Conservation (phyloP, 2,888 invertebrate genomes). For the Andrena hattorfiana region DNA sequence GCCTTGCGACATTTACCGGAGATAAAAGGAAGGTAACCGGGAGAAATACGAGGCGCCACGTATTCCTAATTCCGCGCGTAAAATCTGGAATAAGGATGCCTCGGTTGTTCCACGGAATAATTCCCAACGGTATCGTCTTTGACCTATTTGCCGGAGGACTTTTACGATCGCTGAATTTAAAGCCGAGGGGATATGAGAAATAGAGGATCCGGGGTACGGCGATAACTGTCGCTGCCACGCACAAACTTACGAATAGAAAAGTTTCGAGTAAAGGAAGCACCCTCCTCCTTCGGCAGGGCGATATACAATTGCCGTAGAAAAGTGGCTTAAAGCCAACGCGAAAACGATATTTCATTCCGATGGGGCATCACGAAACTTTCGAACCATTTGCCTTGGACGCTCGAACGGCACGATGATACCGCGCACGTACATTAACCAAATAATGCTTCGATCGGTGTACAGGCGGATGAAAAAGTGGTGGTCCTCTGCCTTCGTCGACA, state of each 20-base stretch:
- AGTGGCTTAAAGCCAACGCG: constrained; percentile 40
- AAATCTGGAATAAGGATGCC: constrained; percentile 1
- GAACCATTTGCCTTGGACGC: constrained; percentile 22
- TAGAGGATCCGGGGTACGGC: constrained; percentile 8
- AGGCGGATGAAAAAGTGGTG: too few relatives aligned
- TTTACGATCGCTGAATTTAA: constrained; percentile 27
- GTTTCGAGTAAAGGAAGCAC: constrained; percentile 30
- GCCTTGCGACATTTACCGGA: neutral
- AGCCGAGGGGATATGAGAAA: constrained; percentile 36
- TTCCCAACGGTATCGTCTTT: constrained; percentile 19
- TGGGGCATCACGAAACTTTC: constrained; percentile 38
- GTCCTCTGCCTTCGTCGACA: too few relatives aligned
- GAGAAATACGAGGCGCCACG: neutral
- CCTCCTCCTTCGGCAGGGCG: neutral
- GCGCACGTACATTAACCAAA: constrained; percentile 8
- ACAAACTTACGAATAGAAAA: constrained; percentile 40
- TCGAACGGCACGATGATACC: neutral
- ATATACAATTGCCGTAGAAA: constrained; percentile 5
- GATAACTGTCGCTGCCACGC: constrained; percentile 36
- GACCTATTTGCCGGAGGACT: constrained; percentile 30
- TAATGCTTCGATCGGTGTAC: neutral
- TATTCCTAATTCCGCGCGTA: neutral
- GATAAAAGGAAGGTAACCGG: neutral
- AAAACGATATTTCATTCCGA: constrained; percentile 35
- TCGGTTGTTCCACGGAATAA: constrained; percentile 1